A percentile compares a stretch with the other conserved stretches of the same genome.
phyloP scores from a whole-genome alignment of 2,888 invertebrate species.

The Gymnocheta viridis region DNA sequence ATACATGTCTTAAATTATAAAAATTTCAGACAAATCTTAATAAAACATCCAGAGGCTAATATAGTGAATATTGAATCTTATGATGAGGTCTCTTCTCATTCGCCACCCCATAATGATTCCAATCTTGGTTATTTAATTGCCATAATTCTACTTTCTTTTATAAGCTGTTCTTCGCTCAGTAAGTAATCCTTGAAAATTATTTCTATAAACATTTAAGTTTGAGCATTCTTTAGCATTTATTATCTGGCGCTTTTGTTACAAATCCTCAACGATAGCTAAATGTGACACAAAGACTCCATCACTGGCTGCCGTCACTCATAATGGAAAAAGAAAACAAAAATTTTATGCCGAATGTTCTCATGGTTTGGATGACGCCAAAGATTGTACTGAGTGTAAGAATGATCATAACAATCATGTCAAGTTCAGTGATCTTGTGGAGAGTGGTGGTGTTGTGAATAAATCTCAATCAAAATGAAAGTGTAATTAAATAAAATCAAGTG shows the following conservation, averaged over 20 bases:
- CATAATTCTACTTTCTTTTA: conserved; percentile 60
- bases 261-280: conserved; percentile 8
- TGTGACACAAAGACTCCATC: conserved; percentile 44
- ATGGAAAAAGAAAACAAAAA: conserved; percentile 33
- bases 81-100: background rate
- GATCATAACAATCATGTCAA: conserved; percentile 81
- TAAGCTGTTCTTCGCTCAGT: conserved; percentile 67
- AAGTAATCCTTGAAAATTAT: background rate
- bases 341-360: conserved; percentile 44
- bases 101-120: background rate
- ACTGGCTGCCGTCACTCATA: background rate
- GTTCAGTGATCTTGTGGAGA: conserved; percentile 84
- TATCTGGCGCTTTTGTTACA: conserved; percentile 67
- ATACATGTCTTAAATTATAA: no score
- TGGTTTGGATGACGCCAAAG: conserved; percentile 10
- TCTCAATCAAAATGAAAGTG: conserved; percentile 42
- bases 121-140: conserved; percentile 66
- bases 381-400: conserved; percentile 35
- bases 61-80: conserved; percentile 53
- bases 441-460: conserved; percentile 81
- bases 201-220: no score
- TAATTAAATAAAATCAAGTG: conserved; percentile 34
- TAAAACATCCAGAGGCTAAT: conserved; percentile 6
- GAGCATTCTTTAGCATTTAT: conserved; percentile 55
- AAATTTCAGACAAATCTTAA: conserved; percentile 46